Conservation (phyloP, 2,888 invertebrate genomes). For the Bimastos eiseni region DNA sequence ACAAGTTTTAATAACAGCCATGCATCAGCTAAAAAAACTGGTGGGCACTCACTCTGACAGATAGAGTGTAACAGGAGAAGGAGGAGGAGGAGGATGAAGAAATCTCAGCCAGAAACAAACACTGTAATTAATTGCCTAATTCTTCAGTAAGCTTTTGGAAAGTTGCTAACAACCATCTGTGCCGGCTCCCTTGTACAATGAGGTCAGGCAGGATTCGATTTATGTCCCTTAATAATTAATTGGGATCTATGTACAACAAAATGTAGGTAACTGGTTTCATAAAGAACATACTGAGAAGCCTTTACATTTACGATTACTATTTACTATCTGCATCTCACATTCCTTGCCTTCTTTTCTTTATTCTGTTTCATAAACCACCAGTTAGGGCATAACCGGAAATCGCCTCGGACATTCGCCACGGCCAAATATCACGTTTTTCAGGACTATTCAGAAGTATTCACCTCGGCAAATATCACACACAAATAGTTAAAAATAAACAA, state of each 20-base stretch:
- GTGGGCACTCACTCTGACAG: background rate
- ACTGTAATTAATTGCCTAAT: constrained; percentile 2
- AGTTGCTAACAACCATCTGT: background rate
- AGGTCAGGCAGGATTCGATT: background rate
- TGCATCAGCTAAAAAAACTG: background rate
- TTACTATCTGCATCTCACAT: background rate
- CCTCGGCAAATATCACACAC: too few species aligned
- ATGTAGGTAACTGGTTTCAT: too few species aligned
- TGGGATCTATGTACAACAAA: too few species aligned
- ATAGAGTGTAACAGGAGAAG: background rate
- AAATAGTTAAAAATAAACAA: too few species aligned
- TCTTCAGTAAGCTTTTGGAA: background rate
- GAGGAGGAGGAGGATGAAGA: background rate
- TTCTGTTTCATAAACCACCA: too few species aligned
- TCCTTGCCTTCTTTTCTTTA: background rate
- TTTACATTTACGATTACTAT: background rate
- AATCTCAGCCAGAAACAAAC: background rate
- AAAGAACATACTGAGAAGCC: background rate
- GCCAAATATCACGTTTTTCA: too few species aligned
- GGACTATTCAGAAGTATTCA: too few species aligned
- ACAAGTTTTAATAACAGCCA: background rate
- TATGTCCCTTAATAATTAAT: too few species aligned
- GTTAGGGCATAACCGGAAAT: too few species aligned
- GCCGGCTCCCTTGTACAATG: background rate
- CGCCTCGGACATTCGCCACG: too few species aligned